Base-by-base conservation (phyloP, 1,140 invertebrate genomes). In the Kradibia gibbosae region DNA sequence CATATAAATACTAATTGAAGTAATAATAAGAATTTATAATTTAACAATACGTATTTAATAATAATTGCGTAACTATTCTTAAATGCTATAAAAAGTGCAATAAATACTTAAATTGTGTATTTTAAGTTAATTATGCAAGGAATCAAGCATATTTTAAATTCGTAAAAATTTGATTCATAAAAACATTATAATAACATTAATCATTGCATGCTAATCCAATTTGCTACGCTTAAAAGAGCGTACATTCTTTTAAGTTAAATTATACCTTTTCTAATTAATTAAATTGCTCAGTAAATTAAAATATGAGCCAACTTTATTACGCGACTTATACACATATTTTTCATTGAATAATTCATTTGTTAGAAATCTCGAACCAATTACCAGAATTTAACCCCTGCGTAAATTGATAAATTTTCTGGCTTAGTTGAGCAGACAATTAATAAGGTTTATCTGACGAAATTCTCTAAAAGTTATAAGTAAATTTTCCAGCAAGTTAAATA, bases 261-360 rank as follows among this genome's bases (percentile, higher is more conserved):
- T 74, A 80, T 80, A 60, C 25, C 42, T 25, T 74, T 80, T 34
- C 70, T 70, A 76, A 81, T 62, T 45, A 81, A 70, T 36, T 34
- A 70, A 70, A 45, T 77, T 70, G n/a, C 73, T 39, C 57, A 57
- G 13, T 25, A 31, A 77, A 72, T 80, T 71, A 80, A 73, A 20
- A 53, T 39, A n/a, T 25, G 13, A 31, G 65, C 62, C 82, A 83
- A 79, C 78, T 76, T 65, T 80, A 80, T 80, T 70, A 80, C 45
- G 3, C 31, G 82, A 79, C 34, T 50, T 80, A 50, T 76, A 20
- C 60, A 13, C 78, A 17, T 28, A 48, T n/a, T 72, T 72, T 28
- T 31, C 36, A 39, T 57, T 82, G 81, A 79, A 82, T 82, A 67
- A 82, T 82, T 78, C 76, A 82, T 82, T n/a, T 48, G 42, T 31